A percentile compares a stretch with the other conserved stretches of the same genome.
Conservation (phyloP, 2,113 vertebrate species). For the Macrotus californicus region DNA sequence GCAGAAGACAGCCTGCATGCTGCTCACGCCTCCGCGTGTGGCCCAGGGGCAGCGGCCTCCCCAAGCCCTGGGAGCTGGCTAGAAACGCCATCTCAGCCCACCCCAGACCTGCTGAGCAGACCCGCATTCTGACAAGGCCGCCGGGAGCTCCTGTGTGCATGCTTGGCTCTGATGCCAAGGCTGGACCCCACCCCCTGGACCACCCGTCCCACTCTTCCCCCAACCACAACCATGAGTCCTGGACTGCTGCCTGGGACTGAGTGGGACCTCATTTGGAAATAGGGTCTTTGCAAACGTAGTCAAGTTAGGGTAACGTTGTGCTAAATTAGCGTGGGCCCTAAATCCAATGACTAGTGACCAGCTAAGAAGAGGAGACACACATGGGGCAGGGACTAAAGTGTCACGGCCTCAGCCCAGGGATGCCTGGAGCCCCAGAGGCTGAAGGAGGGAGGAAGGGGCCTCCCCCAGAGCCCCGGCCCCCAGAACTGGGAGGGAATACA, state of each 20-base stretch:
- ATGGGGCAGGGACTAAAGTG: rapidly evolving
- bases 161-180: not conserved
- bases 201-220: not conserved
- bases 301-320: not conserved
- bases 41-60: not conserved
- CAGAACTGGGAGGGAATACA: not conserved
- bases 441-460: too few relatives aligned
- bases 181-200: not conserved
- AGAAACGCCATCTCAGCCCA: not conserved
- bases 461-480: not conserved
- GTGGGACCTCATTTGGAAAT: not conserved
- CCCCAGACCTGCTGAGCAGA: not conserved
- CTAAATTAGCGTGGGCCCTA: not conserved
- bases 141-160: rapidly evolving
- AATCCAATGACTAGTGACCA: not conserved
- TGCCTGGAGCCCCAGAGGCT: rapidly evolving
- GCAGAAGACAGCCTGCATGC: too few relatives aligned
- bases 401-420: rapidly evolving
- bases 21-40: not conserved
- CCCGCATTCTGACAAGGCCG: too few relatives aligned
- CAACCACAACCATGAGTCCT: rapidly evolving
- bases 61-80: rapidly evolving
- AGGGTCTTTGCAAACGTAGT: not conserved
- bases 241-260: not conserved
- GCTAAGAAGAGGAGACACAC: not conserved